phyloP scores from a whole-genome alignment of 2,888 invertebrate species.

The Toxonevra muliebris region DNA sequence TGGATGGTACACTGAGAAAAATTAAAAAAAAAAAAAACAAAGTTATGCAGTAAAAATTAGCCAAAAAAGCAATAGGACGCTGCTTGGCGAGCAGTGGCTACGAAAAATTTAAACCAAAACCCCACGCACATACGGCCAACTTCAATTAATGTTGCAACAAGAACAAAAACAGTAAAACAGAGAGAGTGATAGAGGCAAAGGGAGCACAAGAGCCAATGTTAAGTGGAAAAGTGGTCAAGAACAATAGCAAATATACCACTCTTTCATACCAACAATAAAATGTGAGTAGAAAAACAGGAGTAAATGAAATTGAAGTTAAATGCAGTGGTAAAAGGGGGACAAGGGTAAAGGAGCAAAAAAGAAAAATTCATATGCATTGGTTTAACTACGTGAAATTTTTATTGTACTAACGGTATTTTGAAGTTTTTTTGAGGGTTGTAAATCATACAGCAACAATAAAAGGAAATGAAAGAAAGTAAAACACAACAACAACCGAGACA shows the following conservation, averaged over 20 bases:
- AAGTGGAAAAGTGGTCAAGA: constrained; percentile 34
- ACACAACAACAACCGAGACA: constrained; percentile 2
- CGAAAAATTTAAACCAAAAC: constrained; percentile 20
- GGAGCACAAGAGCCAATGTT: constrained; percentile 15
- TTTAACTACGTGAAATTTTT: constrained; percentile 4
- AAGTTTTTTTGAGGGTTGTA: too few relatives aligned
- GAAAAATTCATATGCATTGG: constrained; percentile 3
- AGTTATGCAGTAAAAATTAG: constrained; percentile 7
- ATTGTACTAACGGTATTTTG: background rate
- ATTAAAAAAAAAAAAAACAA: background rate
- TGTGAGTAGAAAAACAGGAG: too few relatives aligned
- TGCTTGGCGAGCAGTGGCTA: constrained; percentile 4
- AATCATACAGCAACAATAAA: constrained; percentile 5
- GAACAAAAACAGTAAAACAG: constrained; percentile 2
- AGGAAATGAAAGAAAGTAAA: constrained; percentile 16
- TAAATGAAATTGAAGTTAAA: constrained; percentile 13
- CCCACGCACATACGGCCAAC: constrained; percentile 20
- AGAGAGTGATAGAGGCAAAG: constrained; percentile 5
- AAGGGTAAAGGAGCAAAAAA: background rate
- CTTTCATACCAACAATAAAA: constrained; percentile 6
- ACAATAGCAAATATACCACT: constrained; percentile 27
- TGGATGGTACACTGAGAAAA: background rate
- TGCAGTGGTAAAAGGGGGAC: background rate
- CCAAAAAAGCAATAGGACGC: background rate
- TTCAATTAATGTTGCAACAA: constrained; percentile 23